phyloP scores from a whole-genome alignment of 2,797 vertebrate species.

The Natrix natrix region DNA sequence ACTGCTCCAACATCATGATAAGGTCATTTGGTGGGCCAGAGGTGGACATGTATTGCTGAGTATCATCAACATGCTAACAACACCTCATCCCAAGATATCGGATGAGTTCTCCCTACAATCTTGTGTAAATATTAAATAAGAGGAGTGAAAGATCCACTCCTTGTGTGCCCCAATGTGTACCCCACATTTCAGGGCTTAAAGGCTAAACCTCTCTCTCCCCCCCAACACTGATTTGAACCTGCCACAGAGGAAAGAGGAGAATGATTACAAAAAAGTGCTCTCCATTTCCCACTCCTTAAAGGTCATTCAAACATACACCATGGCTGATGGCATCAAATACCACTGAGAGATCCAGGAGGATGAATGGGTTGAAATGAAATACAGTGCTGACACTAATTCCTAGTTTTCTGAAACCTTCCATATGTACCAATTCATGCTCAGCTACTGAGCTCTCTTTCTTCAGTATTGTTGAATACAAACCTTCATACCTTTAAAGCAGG shows the following conservation, averaged over 20 bases:
- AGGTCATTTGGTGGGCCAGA: background rate
- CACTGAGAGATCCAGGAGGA: background rate
- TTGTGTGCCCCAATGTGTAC: background rate
- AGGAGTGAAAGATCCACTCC: background rate
- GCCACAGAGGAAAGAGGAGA: background rate
- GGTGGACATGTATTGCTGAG: background rate
- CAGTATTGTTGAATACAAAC: constrained; percentile 16
- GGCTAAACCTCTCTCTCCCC: background rate
- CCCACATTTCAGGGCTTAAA: background rate
- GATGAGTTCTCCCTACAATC: background rate
- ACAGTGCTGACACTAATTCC: background rate
- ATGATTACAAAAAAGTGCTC: background rate
- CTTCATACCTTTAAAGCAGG: background rate
- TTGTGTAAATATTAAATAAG: background rate
- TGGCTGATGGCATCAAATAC: background rate
- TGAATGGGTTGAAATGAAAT: background rate
- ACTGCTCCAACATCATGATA: background rate
- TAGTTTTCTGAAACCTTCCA: background rate
- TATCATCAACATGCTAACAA: background rate
- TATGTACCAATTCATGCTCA: background rate
- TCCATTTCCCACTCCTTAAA: background rate
- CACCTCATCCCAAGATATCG: background rate
- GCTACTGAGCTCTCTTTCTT: background rate
- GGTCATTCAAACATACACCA: background rate
- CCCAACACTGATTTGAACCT: background rate